Percentiles rank a stretch among this genome's conserved stretches.
Conservation (phyloP, 2,797 vertebrate species). For the Malurus splendens region DNA sequence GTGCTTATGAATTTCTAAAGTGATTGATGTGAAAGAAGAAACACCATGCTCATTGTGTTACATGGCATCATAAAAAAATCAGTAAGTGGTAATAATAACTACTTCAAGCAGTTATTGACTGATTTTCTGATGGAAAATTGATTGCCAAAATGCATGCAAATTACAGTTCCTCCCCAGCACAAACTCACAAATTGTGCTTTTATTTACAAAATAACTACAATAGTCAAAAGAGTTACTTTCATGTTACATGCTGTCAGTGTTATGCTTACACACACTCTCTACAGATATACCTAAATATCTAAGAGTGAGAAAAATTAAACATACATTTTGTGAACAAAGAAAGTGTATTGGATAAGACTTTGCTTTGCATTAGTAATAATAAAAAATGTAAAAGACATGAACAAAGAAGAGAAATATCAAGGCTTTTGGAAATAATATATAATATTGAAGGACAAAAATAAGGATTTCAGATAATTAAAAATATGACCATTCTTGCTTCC, state of each 20-base stretch:
- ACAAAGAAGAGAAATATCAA: not conserved
- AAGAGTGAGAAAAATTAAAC: not conserved
- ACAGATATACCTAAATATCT: not conserved
- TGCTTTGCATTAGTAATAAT: not conserved
- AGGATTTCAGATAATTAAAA: not conserved
- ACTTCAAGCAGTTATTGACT: not conserved
- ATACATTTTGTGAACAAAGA: not conserved
- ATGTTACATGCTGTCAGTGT: not conserved
- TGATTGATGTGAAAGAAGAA: not conserved
- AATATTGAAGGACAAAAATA: accelerated
- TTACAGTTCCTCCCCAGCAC: not conserved
- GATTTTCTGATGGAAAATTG: not conserved
- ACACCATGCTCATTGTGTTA: not conserved
- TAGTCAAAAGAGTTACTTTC: not conserved
- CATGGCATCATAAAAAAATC: not conserved
- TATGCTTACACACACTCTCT: not conserved
- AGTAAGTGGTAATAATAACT: not conserved
- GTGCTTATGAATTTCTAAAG: not conserved
- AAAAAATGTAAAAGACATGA: not conserved
- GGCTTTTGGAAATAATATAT: not conserved
- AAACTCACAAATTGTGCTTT: not conserved
- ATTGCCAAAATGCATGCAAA: not conserved
- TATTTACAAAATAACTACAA: not conserved
- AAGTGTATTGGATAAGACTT: not conserved
- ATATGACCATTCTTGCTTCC: not conserved